Percentiles rank a stretch among this genome's conserved stretches.
phyloP scores from a whole-genome alignment of 1,140 invertebrate genomes.

The Neuroterus valhalla region DNA sequence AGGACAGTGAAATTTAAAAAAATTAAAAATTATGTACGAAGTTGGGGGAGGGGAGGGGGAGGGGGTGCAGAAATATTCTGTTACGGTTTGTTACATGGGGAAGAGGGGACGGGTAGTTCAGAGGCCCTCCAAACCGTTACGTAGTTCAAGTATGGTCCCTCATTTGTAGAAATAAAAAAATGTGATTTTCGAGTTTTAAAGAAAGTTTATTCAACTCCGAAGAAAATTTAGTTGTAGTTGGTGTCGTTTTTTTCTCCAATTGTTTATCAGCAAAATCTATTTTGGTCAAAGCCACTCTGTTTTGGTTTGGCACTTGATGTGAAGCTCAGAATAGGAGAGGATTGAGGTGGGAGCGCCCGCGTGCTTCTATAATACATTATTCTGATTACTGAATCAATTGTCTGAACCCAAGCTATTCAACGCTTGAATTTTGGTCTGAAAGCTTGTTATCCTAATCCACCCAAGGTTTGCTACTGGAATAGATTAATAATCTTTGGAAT shows the following conservation, averaged over 20 bases:
- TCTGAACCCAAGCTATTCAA: slow-evolving; percentile 9
- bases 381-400: slow-evolving; percentile 26
- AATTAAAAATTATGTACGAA: too few relatives aligned
- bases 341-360: slow-evolving; percentile 5
- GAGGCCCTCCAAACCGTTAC: too few relatives aligned
- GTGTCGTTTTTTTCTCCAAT: not conserved
- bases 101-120: too few relatives aligned
- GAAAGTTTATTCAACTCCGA: too few relatives aligned
- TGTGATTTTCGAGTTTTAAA: too few relatives aligned
- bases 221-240: too few relatives aligned
- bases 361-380: not conserved
- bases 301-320: not conserved
- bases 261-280: not conserved
- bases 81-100: too few relatives aligned
- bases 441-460: slow-evolving; percentile 23
- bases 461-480: slow-evolving; percentile 9
- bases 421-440: slow-evolving; percentile 13
- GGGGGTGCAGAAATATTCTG: too few relatives aligned
- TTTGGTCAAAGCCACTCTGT: slow-evolving; percentile 1
- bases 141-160: too few relatives aligned
- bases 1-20: too few relatives aligned
- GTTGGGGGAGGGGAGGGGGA: too few relatives aligned
- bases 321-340: not conserved
- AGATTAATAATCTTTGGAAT: slow-evolving; percentile 7
- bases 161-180: too few relatives aligned